These are phyloP conservation scores for Stegana nigrithorax DNA, from an alignment of 2,888 invertebrate species.

Conservation along the genomic window DNA sequence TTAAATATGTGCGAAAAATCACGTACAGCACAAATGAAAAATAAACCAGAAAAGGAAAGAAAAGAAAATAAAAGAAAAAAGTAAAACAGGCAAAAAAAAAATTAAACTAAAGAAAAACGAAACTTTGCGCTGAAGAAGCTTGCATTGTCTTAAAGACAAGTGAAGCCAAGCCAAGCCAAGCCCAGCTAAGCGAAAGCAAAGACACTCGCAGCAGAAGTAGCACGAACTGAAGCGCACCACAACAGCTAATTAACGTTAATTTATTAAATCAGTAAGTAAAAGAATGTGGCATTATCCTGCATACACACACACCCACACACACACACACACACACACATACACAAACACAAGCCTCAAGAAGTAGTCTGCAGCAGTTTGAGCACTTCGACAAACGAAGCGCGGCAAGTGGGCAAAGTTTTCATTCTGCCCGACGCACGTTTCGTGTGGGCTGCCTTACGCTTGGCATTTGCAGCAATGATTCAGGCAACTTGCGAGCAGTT, in stretches of 20 bases:
- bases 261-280: constrained; percentile 66
- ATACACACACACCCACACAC: not conserved
- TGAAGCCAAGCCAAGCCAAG: not conserved
- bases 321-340: not conserved
- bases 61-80: no score
- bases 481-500: constrained; percentile 32
- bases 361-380: not conserved
- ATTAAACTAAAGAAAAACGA: not conserved
- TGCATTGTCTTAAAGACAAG: constrained; percentile 20
- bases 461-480: constrained; percentile 2
- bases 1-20: constrained; percentile 56
- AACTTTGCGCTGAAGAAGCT: not conserved
- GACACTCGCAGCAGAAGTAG: not conserved
- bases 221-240: constrained; percentile 38
- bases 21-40: constrained; percentile 47
- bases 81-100: not conserved
- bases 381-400: constrained; percentile 10
- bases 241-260: constrained; percentile 67
- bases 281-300: constrained; percentile 41
- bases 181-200: no score
- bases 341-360: no score
- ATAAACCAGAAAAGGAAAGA: not conserved
- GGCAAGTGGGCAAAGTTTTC: constrained; percentile 53
- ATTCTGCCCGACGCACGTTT: constrained; percentile 39
- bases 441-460: constrained; percentile 16